Conservation (phyloP, 1,140 invertebrate genomes). For the Drosophila biarmipes region DNA sequence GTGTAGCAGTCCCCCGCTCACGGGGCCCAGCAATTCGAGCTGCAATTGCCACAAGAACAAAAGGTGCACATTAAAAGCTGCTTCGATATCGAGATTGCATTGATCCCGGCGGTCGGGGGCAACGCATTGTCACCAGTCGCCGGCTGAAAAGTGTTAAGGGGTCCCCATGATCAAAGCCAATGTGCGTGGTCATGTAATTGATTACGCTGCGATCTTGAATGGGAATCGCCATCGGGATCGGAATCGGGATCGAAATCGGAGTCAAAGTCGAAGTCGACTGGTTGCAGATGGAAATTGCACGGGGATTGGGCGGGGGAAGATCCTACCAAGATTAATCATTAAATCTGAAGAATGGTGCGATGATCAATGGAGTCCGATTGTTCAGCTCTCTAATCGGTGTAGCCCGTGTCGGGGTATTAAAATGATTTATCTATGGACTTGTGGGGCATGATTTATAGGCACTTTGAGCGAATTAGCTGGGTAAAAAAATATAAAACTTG, state of each 20-base stretch:
- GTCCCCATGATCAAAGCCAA: constrained; percentile 40
- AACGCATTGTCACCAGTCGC: constrained; percentile 62
- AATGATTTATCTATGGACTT: neutral
- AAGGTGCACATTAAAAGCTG: constrained; percentile 79
- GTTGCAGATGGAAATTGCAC: constrained; percentile 13
- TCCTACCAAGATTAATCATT: constrained; percentile 35
- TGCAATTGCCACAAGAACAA: constrained; percentile 81
- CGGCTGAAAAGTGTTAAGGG: constrained; percentile 36
- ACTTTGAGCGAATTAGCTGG: neutral
- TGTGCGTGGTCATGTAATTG: constrained; percentile 55
- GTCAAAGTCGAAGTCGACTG: neutral
- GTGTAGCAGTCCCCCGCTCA: neutral
- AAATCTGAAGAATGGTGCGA: constrained; percentile 11
- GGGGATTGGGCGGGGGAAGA: neutral
- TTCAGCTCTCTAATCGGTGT: constrained; percentile 9
- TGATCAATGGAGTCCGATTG: constrained; percentile 33
- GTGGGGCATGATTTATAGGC: neutral
- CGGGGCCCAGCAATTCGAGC: neutral
- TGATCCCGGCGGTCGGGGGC: constrained; percentile 26
- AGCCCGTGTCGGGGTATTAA: neutral
- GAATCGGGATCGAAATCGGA: constrained; percentile 5
- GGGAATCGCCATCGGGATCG: constrained; percentile 3
- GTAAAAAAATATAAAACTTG: too few species aligned
- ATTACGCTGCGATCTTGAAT: constrained; percentile 31
- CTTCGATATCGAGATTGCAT: constrained; percentile 69